phyloP scores from a whole-genome alignment of 2,888 invertebrate species.

The Plagiodera versicolora region DNA sequence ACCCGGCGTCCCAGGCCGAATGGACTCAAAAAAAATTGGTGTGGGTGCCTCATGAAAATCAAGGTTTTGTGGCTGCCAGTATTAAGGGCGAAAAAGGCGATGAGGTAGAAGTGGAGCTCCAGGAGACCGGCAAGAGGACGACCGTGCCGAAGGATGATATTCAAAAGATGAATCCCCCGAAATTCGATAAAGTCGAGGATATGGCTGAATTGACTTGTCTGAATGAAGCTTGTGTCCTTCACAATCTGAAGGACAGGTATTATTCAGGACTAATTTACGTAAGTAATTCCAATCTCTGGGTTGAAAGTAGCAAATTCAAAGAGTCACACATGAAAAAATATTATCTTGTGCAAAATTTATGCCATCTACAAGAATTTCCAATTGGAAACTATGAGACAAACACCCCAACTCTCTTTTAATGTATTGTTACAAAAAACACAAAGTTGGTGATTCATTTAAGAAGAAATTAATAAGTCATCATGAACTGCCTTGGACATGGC shows the following conservation, averaged over 20 bases:
- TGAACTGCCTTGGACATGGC: no score
- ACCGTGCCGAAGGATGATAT: constrained; percentile 95
- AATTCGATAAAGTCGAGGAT: constrained; percentile 99
- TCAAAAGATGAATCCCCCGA: constrained; percentile 99
- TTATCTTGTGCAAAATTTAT: no score
- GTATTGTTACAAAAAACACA: no score
- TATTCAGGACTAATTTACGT: constrained; percentile 99
- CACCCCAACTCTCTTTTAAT: no score
- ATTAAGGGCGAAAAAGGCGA: constrained; percentile 95
- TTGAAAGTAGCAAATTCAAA: no score
- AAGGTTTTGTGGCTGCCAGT: constrained; percentile 96
- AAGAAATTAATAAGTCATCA: no score
- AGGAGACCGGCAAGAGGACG: constrained; percentile 92
- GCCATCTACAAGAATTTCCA: no score
- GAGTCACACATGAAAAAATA: no score
- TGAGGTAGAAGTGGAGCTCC: constrained; percentile 96
- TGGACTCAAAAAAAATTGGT: constrained; percentile 99
- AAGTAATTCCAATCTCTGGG: no score
- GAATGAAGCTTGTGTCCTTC: constrained; percentile 98
- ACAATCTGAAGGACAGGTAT: constrained; percentile 99
- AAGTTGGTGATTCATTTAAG: no score
- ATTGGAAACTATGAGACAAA: no score
- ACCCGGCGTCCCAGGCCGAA: constrained; percentile 98
- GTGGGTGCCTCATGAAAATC: constrained; percentile 97
- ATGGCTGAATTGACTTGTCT: constrained; percentile 99